These are phyloP conservation scores for Nasonia longicornis DNA, from an alignment of 1,140 invertebrate species.

Conservation along the genomic window DNA sequence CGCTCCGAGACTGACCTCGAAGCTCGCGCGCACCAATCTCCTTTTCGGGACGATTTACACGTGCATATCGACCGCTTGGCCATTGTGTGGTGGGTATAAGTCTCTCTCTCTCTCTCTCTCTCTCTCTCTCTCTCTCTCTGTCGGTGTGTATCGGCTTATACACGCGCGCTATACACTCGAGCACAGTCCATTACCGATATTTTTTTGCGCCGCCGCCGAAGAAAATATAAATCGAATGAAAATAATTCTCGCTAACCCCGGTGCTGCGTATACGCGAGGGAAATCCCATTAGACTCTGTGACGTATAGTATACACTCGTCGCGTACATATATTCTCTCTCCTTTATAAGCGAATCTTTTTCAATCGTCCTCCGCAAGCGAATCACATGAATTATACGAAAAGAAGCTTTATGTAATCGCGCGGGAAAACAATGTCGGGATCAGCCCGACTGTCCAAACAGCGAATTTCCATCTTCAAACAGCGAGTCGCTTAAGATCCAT, in stretches of 20 bases:
- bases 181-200: neutral
- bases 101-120: neutral
- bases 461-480: conserved; percentile 34
- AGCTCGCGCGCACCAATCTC: neutral
- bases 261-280: neutral
- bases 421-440: neutral
- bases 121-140: neutral
- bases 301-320: neutral
- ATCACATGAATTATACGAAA: neutral
- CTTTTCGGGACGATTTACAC: neutral
- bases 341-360: neutral
- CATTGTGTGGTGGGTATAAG: neutral
- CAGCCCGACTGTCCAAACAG: conserved; percentile 1
- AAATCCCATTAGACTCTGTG: neutral
- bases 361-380: neutral
- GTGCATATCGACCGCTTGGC: neutral
- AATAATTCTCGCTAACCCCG: neutral
- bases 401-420: neutral
- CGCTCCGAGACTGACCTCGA: neutral
- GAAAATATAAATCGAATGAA: neutral
- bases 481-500: neutral
- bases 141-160: neutral
- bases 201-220: neutral
- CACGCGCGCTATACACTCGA: neutral
- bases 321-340: neutral